Evolutionary conservation across 1,140 invertebrate genomes (phyloP), one percentile per base, ranked within the genome.

Genomic region (Tachypleus tridentatus): DNA sequence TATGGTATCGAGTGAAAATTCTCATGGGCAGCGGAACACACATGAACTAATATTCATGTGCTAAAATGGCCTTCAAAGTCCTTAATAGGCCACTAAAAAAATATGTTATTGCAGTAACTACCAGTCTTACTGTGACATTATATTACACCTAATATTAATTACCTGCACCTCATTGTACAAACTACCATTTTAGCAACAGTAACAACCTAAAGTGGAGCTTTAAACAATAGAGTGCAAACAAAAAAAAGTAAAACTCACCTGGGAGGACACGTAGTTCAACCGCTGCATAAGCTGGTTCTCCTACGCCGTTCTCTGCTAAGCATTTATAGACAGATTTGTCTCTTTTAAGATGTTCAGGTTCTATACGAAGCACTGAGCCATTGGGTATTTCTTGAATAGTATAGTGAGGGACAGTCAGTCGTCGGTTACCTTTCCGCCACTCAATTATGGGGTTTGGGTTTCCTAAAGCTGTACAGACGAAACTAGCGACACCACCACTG

Each of bases 281-380:
- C 68, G 88, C 84, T 57, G 93, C 89, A 67, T 84, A 86, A 63
- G 97, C 93, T 11, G 92, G 89, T 78, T 97, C 59, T 3, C 93
- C 94, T 7, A 93, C 90, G 49, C 93, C 90, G 79, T 98, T 98
- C 77, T 97, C 93, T 0, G 94, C 95, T 60, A 96, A 84, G 77
- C 96, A 98, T 76, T 97, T 94, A 79, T 96, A 98, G 3, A 83
- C 85, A 51, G 89, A 87, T 75, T 94, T 90, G 76, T 97, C 92
- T 62, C 91, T 83, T n/a, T 79, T 80, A n/a, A 84, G 79, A 66
- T 87, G 84, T 8, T 94, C 91, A 0, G 92, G 91, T 73, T 97
- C 93, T 70, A 98, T 97, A 67, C 95, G 81, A 49, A 98, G 82
- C 68, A 96, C 83, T 47, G 91, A 88, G 57, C 87, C 85, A 62